Percentiles rank a stretch among this genome's conserved stretches.
Evolutionary conservation across 2,888 invertebrate genomes (phyloP).

Genomic region (Agrochola circellaris): DNA sequence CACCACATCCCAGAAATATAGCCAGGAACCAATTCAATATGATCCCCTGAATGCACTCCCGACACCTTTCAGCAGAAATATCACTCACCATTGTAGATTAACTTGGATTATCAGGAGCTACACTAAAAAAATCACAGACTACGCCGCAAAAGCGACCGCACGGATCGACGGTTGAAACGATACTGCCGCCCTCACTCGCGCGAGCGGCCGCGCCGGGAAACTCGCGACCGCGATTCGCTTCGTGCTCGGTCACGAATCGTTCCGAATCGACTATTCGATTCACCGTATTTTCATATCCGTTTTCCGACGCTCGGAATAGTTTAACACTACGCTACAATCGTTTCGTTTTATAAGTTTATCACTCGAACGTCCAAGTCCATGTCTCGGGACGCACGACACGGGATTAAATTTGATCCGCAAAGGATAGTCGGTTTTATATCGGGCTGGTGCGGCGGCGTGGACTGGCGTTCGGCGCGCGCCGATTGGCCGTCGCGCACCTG

Average conservation of each 20-base stretch:
- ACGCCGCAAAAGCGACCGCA: constrained; percentile 90
- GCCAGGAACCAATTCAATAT: constrained; percentile 73
- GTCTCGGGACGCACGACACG: constrained; percentile 88
- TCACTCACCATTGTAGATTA: constrained; percentile 91
- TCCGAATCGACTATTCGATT: constrained; percentile 87
- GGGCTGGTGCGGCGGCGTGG: constrained; percentile 94
- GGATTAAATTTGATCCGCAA: constrained; percentile 92
- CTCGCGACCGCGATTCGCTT: constrained; percentile 87
- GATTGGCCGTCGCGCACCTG: constrained; percentile 96
- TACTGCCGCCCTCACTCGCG: constrained; percentile 91
- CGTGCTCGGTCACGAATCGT: constrained; percentile 86
- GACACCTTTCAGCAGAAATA: constrained; percentile 85
- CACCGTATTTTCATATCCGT: constrained; percentile 87
- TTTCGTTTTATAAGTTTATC: constrained; percentile 79
- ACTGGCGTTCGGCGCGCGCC: constrained; percentile 93
- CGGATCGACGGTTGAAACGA: constrained; percentile 90
- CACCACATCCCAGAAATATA: constrained; percentile 88
- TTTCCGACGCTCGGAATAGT: constrained; percentile 76
- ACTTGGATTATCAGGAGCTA: constrained; percentile 91
- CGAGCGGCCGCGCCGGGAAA: constrained; percentile 88
- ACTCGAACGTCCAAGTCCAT: constrained; percentile 88
- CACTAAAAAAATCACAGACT: constrained; percentile 91
- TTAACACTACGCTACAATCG: constrained; percentile 74
- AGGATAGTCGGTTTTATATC: constrained; percentile 92
- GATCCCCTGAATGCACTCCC: constrained; percentile 83